Percentiles rank a stretch among this genome's conserved stretches.
phyloP scores from a whole-genome alignment of 2,888 invertebrate genomes.

The Ptychoptera albimana region DNA sequence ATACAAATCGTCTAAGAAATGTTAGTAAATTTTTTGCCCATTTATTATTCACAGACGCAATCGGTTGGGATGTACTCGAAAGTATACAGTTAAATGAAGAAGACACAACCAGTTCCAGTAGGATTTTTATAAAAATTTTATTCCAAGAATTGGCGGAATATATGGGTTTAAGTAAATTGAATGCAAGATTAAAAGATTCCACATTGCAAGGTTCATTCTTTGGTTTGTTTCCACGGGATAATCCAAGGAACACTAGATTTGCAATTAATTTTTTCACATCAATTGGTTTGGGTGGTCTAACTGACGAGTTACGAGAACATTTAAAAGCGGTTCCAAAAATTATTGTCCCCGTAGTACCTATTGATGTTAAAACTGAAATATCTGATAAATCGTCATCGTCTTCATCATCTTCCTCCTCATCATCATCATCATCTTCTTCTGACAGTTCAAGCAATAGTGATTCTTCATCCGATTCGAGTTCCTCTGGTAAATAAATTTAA shows the following conservation, averaged over 20 bases:
- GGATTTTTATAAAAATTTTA: constrained; percentile 94
- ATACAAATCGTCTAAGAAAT: constrained; percentile 88
- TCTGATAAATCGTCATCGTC: constrained; percentile 9
- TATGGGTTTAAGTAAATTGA: constrained; percentile 86
- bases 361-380: constrained; percentile 14
- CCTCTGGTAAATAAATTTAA: background rate
- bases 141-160: constrained; percentile 94
- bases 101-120: constrained; percentile 91
- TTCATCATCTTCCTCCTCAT: constrained; percentile 10
- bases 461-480: constrained; percentile 10
- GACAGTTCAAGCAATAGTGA: constrained; percentile 5
- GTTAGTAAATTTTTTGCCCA: constrained; percentile 96
- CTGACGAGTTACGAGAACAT: constrained; percentile 81
- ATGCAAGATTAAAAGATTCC: constrained; percentile 76
- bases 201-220: constrained; percentile 73
- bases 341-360: constrained; percentile 23
- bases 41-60: constrained; percentile 88
- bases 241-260: constrained; percentile 92
- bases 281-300: constrained; percentile 90
- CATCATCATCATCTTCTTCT: constrained; percentile 11
- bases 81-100: constrained; percentile 89
- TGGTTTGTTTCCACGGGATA: constrained; percentile 88
- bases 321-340: constrained; percentile 41
- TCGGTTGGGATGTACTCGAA: constrained; percentile 85
- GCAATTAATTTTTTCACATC: constrained; percentile 97